phyloP scores from a whole-genome alignment of 2,888 invertebrate genomes.

The Limnephilus auricula region DNA sequence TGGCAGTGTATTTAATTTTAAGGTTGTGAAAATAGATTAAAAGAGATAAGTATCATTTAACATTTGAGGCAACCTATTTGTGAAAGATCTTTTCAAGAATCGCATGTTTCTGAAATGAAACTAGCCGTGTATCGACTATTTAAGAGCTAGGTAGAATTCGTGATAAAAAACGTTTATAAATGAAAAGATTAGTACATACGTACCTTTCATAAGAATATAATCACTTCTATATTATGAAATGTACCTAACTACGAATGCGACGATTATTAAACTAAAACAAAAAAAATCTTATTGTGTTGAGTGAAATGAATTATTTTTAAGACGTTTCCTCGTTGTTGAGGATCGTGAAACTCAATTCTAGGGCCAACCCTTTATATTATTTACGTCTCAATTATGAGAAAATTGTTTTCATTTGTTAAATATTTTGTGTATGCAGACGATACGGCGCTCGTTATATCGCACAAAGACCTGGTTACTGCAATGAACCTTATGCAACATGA shows the following conservation, averaged over 20 bases:
- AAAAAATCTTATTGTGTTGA: no score
- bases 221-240: neutral
- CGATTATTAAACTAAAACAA: neutral
- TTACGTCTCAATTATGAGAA: no score
- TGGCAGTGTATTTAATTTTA: neutral
- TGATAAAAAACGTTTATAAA: neutral
- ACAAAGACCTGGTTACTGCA: no score
- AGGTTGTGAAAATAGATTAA: neutral
- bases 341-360: no score
- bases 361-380: no score
- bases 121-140: neutral
- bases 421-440: no score
- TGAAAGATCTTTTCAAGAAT: neutral
- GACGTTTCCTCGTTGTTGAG: no score
- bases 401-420: no score
- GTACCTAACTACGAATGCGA: neutral
- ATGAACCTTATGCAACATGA: no score
- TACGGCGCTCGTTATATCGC: no score
- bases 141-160: neutral
- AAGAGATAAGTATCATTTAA: neutral
- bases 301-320: no score
- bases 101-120: neutral
- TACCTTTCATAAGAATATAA: neutral
- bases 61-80: neutral
- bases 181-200: neutral